Evolutionary conservation across 2,113 vertebrate genomes (phyloP).

Genomic region (Macrotus californicus): DNA sequence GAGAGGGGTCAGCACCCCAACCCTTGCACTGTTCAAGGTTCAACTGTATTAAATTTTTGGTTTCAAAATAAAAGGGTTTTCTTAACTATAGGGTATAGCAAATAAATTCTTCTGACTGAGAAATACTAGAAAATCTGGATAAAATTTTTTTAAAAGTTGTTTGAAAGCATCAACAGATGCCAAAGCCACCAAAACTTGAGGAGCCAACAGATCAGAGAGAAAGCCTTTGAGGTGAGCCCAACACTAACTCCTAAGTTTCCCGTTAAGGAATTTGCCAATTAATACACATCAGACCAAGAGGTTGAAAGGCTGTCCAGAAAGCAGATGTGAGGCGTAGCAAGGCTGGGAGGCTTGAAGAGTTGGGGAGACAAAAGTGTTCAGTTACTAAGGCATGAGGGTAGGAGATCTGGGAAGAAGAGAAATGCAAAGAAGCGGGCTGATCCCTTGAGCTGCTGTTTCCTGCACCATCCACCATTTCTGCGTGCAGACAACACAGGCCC

Average conservation of each 20-base stretch:
- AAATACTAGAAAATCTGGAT: not conserved
- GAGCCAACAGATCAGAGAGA: not conserved
- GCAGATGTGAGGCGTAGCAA: not conserved
- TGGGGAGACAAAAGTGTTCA: not conserved
- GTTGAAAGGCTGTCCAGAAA: not conserved
- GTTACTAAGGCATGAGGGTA: not conserved
- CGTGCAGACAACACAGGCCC: not conserved
- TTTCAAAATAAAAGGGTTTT: not conserved
- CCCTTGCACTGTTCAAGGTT: not conserved
- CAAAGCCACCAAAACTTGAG: not conserved
- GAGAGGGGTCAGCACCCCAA: not conserved
- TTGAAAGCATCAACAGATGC: not conserved
- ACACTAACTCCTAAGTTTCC: not conserved
- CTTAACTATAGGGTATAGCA: not conserved
- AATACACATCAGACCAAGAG: not conserved
- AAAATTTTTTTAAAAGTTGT: not conserved
- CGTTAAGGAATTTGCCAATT: not conserved
- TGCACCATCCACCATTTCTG: fast-evolving
- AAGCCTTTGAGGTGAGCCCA: not conserved
- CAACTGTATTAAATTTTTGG: not conserved
- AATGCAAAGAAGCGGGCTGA: fast-evolving
- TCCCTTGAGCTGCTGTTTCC: not conserved
- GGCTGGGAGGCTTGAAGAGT: not conserved
- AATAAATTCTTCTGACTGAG: not conserved
- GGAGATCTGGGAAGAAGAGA: not conserved